A percentile compares a stretch with the other conserved stretches of the same genome.
phyloP scores from a whole-genome alignment of 1,140 invertebrate genomes.

The Colletes gigas region DNA sequence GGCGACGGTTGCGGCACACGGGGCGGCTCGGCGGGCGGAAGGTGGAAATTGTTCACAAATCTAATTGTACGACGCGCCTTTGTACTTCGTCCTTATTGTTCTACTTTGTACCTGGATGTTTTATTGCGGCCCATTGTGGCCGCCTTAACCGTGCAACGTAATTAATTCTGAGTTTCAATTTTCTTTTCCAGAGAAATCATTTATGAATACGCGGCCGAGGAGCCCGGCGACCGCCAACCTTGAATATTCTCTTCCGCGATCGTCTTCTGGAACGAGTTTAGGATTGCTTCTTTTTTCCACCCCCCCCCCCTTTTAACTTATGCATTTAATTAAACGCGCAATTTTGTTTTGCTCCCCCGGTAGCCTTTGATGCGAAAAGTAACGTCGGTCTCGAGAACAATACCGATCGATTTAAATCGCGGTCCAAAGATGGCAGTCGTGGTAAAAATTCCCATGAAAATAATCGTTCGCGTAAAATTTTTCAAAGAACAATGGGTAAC shows the following conservation, averaged over 20 bases:
- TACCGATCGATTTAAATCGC: too few relatives aligned
- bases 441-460: too few relatives aligned
- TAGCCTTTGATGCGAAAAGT: too few relatives aligned
- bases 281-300: not conserved
- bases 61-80: slow-evolving; percentile 50
- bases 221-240: not conserved
- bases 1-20: not conserved
- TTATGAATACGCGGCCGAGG: slow-evolving; percentile 28
- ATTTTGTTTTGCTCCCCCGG: too few relatives aligned
- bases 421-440: too few relatives aligned
- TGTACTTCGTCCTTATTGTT: slow-evolving; percentile 54
- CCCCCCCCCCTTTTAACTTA: too few relatives aligned
- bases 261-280: too few relatives aligned
- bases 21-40: not conserved
- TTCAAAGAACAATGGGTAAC: too few relatives aligned
- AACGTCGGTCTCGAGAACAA: too few relatives aligned
- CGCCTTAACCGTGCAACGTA: slow-evolving; percentile 45
- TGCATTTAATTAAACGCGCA: too few relatives aligned
- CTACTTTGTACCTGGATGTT: slow-evolving; percentile 52
- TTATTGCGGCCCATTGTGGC: slow-evolving; percentile 51
- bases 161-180: slow-evolving; percentile 50
- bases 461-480: too few relatives aligned
- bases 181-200: slow-evolving; percentile 46
- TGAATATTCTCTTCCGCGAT: not conserved
- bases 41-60: slow-evolving; percentile 53